Conservation (phyloP, 2,113 vertebrate species). For the Gymnocephalus cernua region DNA sequence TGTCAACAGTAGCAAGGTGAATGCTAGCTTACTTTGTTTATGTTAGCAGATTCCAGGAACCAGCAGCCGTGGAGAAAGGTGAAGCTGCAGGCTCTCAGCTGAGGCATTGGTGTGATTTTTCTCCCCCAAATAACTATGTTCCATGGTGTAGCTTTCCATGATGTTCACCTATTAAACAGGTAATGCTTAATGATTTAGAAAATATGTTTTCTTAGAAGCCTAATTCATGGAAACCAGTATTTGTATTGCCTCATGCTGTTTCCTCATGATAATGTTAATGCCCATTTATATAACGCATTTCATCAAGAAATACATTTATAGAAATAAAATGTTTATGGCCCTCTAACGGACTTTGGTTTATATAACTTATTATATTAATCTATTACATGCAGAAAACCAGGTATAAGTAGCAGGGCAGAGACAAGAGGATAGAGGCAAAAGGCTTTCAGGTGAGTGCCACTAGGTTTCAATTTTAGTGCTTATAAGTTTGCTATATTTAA, state of each 20-base stretch:
- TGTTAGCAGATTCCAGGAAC: neutral
- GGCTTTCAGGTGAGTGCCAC: conserved; percentile 54
- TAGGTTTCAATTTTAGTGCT: conserved; percentile 35
- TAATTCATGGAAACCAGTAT: neutral
- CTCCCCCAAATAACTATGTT: too few species aligned
- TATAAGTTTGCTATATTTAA: conserved; percentile 61
- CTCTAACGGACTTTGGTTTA: neutral
- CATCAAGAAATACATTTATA: neutral
- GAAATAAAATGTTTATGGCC: neutral
- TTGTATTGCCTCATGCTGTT: neutral
- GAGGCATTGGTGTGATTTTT: neutral
- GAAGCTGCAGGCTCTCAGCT: neutral
- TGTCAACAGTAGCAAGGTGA: neutral
- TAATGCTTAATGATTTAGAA: neutral
- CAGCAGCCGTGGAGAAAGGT: neutral
- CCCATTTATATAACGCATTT: neutral
- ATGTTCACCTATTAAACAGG: neutral
- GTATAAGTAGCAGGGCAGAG: neutral
- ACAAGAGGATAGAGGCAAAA: conserved; percentile 17
- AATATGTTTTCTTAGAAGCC: neutral
- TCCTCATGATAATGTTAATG: neutral
- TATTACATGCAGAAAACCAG: neutral
- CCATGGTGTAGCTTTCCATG: neutral
- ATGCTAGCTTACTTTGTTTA: neutral
- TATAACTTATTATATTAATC: neutral